phyloP scores from a whole-genome alignment of 2,113 vertebrate species.

The Cebus imitator region DNA sequence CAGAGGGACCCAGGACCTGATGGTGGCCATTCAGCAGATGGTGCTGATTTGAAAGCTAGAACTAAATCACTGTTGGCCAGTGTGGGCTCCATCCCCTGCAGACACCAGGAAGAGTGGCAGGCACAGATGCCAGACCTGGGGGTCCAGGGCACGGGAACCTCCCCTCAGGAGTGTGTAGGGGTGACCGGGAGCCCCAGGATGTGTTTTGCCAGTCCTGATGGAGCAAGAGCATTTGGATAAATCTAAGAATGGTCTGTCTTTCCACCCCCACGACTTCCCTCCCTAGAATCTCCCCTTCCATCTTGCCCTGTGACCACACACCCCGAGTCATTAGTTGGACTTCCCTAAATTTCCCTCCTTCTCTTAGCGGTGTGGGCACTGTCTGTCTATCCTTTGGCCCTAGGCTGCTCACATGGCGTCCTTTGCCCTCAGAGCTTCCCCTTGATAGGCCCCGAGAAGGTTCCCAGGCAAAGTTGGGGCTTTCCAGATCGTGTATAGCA shows the following conservation, averaged over 20 bases:
- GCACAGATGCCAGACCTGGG: neutral
- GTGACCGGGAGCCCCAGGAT: neutral
- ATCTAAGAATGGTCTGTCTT: neutral
- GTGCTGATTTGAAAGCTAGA: neutral
- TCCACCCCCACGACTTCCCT: neutral
- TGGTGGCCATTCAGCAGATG: neutral
- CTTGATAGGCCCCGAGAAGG: neutral
- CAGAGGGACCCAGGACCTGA: neutral
- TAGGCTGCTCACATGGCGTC: neutral
- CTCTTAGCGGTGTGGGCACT: neutral
- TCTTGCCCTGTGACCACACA: neutral
- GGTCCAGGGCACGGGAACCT: too few species aligned
- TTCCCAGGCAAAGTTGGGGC: neutral
- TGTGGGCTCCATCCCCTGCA: rapidly evolving
- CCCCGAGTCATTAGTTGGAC: neutral
- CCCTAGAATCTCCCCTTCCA: neutral
- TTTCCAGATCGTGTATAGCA: neutral
- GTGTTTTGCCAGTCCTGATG: neutral
- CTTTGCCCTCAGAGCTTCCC: neutral
- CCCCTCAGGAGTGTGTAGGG: neutral
- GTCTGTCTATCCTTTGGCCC: neutral
- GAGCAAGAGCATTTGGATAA: neutral
- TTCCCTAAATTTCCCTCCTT: neutral
- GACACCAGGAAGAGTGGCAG: neutral
- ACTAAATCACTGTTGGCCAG: neutral